Conservation (phyloP, 2,888 invertebrate species). For the Melanchra persicariae region DNA sequence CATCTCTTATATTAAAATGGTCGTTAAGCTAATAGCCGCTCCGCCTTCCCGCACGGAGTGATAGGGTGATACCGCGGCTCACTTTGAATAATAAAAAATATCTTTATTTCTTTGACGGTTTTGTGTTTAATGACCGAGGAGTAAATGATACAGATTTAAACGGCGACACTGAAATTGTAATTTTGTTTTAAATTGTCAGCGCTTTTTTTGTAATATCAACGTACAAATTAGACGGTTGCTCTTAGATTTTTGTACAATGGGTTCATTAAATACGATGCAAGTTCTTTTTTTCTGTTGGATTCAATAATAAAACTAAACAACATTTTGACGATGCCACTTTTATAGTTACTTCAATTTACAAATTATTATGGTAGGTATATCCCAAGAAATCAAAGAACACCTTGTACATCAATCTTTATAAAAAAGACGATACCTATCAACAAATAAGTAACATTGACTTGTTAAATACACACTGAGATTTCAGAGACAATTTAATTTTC, state of each 20-base stretch:
- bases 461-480: conserved; percentile 7
- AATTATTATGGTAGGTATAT: background rate
- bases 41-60: conserved; percentile 82
- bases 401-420: background rate
- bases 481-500: background rate
- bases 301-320: background rate
- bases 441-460: background rate
- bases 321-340: background rate
- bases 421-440: background rate
- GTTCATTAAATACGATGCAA: background rate
- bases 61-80: conserved; percentile 82
- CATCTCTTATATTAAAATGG: conserved; percentile 90
- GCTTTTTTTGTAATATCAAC: conserved; percentile 55
- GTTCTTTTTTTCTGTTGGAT: background rate
- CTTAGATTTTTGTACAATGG: background rate
- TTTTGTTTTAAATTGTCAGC: conserved; percentile 62
- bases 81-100: conserved; percentile 80
- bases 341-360: background rate
- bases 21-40: conserved; percentile 90
- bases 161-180: conserved; percentile 56
- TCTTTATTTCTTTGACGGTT: conserved; percentile 69
- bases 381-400: background rate
- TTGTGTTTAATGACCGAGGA: conserved; percentile 68
- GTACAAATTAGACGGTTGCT: conserved; percentile 32
- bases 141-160: conserved; percentile 70